phyloP scores from a whole-genome alignment of 2,113 vertebrate genomes.

The Eclectus roratus region DNA sequence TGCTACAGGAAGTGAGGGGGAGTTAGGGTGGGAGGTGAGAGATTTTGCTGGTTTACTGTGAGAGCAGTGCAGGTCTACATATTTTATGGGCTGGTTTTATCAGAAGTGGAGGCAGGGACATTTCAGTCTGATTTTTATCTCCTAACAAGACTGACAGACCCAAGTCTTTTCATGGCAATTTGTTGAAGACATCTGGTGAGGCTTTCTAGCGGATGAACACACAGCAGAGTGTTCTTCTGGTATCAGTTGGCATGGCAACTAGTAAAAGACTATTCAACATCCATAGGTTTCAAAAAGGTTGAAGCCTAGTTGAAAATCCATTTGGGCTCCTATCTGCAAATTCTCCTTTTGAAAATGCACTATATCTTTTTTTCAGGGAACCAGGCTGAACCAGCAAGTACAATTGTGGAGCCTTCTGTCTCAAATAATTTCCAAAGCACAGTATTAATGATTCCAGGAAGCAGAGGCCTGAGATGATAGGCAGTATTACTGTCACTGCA shows the following conservation, averaged over 20 bases:
- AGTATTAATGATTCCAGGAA: conserved; percentile 76
- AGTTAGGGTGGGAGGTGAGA: conserved; percentile 50
- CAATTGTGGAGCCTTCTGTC: conserved; percentile 64
- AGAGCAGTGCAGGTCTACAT: conserved; percentile 74
- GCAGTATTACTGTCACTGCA: conserved; percentile 54
- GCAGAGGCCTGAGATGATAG: conserved; percentile 52
- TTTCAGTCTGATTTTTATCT: conserved; percentile 90
- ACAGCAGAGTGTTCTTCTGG: conserved; percentile 89
- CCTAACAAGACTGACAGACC: conserved; percentile 88
- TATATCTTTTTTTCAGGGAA: conserved; percentile 70
- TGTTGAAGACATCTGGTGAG: conserved; percentile 99
- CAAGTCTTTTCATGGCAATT: conserved; percentile 97
- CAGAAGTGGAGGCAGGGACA: conserved; percentile 75
- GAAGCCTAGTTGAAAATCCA: conserved; percentile 98
- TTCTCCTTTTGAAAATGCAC: conserved; percentile 74
- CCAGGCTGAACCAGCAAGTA: conserved; percentile 63
- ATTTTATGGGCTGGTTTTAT: conserved; percentile 81
- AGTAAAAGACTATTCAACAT: conserved; percentile 94
- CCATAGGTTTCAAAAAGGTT: conserved; percentile 90
- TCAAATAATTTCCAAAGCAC: conserved; percentile 76
- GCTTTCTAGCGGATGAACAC: conserved; percentile 90
- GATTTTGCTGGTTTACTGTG: conserved; percentile 73
- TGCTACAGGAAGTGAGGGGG: conserved; percentile 74
- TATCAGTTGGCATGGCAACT: conserved; percentile 98
- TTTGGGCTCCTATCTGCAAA: conserved; percentile 91